Evolutionary conservation across 2,888 invertebrate species (phyloP).

Genomic region (Meiosimyza platycephala): DNA sequence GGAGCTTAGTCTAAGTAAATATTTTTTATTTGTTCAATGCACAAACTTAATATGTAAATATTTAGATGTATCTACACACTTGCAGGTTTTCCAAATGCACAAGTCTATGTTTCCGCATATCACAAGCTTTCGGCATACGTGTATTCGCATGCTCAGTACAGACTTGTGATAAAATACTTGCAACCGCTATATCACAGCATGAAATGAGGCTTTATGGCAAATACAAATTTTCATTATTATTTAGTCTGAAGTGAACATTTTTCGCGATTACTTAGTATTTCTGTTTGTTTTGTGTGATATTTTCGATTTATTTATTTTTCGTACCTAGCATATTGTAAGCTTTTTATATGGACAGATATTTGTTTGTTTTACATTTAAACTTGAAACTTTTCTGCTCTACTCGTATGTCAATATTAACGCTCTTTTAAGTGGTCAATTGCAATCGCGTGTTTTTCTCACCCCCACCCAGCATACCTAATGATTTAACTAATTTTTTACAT

Average conservation of each 20-base stretch:
- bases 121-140: constrained; percentile 1
- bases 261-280: constrained; percentile 6
- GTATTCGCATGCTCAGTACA: constrained; percentile 10
- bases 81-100: not conserved
- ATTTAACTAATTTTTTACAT: not conserved
- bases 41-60: not conserved
- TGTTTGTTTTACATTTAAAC: not conserved
- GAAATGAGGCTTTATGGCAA: not conserved
- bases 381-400: no score
- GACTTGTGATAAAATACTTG: not conserved
- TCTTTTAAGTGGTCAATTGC: constrained; percentile 27
- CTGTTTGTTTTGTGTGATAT: not conserved
- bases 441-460: constrained; percentile 16
- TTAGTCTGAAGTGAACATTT: constrained; percentile 12
- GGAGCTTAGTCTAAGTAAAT: constrained; percentile 13
- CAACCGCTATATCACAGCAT: not conserved
- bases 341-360: not conserved
- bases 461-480: not conserved
- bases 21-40: not conserved
- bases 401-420: not conserved
- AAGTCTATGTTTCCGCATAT: constrained; percentile 1
- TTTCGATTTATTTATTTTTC: no score
- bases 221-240: constrained; percentile 6
- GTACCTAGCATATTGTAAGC: not conserved
- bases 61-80: not conserved